Evolutionary conservation across 2,113 vertebrate genomes (phyloP).

Genomic region (Haemorhous mexicanus): DNA sequence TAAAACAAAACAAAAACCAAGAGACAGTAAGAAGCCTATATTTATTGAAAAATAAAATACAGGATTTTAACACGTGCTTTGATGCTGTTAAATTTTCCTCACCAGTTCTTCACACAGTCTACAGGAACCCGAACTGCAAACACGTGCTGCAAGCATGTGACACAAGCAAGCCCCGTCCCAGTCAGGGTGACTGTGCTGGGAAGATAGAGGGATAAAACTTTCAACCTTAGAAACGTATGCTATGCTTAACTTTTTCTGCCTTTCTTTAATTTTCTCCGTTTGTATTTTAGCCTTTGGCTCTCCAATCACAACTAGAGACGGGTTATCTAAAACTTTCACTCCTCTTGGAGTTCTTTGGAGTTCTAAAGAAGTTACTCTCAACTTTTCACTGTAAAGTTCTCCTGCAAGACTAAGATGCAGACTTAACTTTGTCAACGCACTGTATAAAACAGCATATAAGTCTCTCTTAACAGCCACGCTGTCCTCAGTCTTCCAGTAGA

Average conservation of each 20-base stretch:
- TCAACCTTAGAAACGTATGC: accelerated
- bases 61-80: neutral
- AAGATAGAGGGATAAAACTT: neutral
- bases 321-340: neutral
- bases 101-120: neutral
- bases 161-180: neutral
- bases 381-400: neutral
- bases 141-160: neutral
- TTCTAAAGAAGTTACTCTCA: neutral
- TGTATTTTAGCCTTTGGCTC: neutral
- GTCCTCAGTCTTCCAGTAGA: neutral
- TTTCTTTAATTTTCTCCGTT: neutral
- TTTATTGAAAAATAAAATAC: neutral
- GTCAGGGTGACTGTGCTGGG: neutral
- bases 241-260: neutral
- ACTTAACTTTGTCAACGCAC: neutral
- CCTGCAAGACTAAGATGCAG: neutral
- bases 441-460: neutral
- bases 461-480: neutral
- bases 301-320: neutral
- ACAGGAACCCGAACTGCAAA: neutral
- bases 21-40: neutral
- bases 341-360: neutral
- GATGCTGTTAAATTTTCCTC: neutral
- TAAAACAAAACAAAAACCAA: neutral